Conservation (phyloP, 2,888 invertebrate genomes). For the Drosophila prostipennis region DNA sequence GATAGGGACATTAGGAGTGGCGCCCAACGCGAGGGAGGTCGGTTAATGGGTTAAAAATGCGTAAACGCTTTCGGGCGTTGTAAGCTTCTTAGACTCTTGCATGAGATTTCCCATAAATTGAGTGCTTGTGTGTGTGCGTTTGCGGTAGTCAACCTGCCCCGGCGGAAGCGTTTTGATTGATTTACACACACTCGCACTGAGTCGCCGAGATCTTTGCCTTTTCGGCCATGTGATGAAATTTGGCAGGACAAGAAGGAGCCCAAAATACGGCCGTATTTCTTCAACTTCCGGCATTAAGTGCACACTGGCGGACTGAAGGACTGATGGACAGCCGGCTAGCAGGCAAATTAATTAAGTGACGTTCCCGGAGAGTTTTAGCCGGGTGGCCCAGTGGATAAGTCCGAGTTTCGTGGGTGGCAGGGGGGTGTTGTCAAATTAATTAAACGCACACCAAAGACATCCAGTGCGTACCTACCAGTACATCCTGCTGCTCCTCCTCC, state of each 20-base stretch:
- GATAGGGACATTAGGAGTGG: conserved; percentile 18
- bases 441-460: conserved; percentile 60
- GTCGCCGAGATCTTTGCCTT: conserved; percentile 28
- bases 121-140: conserved; percentile 16
- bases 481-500: conserved; percentile 10
- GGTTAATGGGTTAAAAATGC: conserved; percentile 76
- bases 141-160: conserved; percentile 21
- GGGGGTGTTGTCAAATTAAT: conserved; percentile 68
- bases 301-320: conserved; percentile 38
- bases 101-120: conserved; percentile 73
- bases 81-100: conserved; percentile 77
- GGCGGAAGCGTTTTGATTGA: conserved; percentile 75
- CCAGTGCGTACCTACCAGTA: conserved; percentile 22
- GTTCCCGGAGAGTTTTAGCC: conserved; percentile 50
- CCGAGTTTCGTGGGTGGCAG: neutral
- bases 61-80: conserved; percentile 72
- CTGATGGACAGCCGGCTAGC: conserved; percentile 37
- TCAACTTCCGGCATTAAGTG: conserved; percentile 74
- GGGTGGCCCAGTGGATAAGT: conserved; percentile 1
- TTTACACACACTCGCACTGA: conserved; percentile 55
- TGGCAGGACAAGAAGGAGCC: conserved; percentile 45
- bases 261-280: conserved; percentile 71
- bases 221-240: conserved; percentile 57
- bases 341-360: conserved; percentile 75
- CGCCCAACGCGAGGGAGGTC: conserved; percentile 34